Evolutionary conservation across 1,140 invertebrate species (phyloP).

Genomic region (Hyposmocoma kahamanoa): DNA sequence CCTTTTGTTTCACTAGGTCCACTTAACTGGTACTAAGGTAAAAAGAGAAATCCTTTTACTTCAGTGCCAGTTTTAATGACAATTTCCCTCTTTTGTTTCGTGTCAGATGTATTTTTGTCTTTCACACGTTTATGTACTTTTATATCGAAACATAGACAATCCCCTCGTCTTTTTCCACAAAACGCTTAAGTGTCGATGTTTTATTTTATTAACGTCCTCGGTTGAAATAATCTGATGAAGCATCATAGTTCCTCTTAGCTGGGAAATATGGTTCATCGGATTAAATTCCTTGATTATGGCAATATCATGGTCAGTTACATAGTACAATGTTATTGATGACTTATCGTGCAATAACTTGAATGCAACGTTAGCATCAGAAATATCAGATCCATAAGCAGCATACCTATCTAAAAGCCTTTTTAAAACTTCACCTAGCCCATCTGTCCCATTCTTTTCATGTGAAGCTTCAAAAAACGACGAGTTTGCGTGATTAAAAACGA

Average conservation of each 20-base stretch:
- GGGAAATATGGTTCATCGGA: not conserved
- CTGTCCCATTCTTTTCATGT: conserved; percentile 20
- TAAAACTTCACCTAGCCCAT: conserved; percentile 17
- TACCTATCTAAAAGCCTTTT: conserved; percentile 10
- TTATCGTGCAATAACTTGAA: not conserved
- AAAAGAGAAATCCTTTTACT: too few relatives aligned
- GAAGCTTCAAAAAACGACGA: conserved; percentile 20
- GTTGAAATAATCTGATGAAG: not conserved
- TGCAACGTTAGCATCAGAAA: not conserved
- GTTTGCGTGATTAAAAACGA: conserved; percentile 1
- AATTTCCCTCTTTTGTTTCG: too few relatives aligned
- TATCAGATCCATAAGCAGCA: conserved; percentile 9
- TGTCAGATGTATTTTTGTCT: too few relatives aligned
- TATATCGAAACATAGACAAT: too few relatives aligned
- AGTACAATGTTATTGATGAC: not conserved
- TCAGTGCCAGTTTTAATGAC: too few relatives aligned
- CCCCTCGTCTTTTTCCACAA: too few relatives aligned
- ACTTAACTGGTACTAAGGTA: too few relatives aligned
- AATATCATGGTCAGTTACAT: not conserved
- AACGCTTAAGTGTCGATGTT: not conserved
- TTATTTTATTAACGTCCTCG: not conserved
- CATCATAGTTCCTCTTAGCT: not conserved
- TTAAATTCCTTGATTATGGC: not conserved
- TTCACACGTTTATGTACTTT: too few relatives aligned
- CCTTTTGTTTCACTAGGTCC: too few relatives aligned